Evolutionary conservation across 2,113 vertebrate species (phyloP), one percentile per base, ranked within the genome.

Genomic region (Struthio camelus): DNA sequence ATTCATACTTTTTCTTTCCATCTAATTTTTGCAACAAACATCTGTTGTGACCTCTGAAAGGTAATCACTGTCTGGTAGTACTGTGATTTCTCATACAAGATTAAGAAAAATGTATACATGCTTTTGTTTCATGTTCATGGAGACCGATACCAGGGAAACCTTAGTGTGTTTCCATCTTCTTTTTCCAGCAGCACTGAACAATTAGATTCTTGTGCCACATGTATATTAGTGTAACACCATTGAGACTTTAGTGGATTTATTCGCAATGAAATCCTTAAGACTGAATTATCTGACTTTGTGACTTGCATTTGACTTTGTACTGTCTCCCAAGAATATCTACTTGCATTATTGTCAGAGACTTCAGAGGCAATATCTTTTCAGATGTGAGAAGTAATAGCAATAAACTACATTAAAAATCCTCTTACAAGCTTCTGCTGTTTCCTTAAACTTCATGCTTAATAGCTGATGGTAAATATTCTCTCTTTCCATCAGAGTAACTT

Each of bases 391-490:
- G 69, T 71, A 86, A 87, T 54, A 89, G 70, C 92, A 91, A 70
- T 85, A 89, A 87, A 72, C 78, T 86, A 19, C 71, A 76, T 96
- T 94, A 94, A 53, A 93, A 85, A 85, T 94, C 87, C 89, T 91
- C 80, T 73, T 90, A 72, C 92, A 94, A 87, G 65, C 66, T 76
- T 11, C 54, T 89, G 25, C 83, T 80, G 59, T 93, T 91, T 95
- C 83, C 51, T 94, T 87, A 86, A 89, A 86, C 83, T 92, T 90
- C 53, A 67, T 86, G 51, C 69, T 86, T 92, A 88, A 59, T 92
- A 93, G 72, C 51, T 71, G 10, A 73, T 53, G 38, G 69, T 90
- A 93, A 87, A 95, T 93, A 85, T 42, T 89, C 67, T 80, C 64
- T 85, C 85, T 87, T 85, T 91, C 77, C 64, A 67, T 91, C 83